Evolutionary conservation across 2,888 invertebrate species (phyloP).

Genomic region (Agonum fuliginosum): DNA sequence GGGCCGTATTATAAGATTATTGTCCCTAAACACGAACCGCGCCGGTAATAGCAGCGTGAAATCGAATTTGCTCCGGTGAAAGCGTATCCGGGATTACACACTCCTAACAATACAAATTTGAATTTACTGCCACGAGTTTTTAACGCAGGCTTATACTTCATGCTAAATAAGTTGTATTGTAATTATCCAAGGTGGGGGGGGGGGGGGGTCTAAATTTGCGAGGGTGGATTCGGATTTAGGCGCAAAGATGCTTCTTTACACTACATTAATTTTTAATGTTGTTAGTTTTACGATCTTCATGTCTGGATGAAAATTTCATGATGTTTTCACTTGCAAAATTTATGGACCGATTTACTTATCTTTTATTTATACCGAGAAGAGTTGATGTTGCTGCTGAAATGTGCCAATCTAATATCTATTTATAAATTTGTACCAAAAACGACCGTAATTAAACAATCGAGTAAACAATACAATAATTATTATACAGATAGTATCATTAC

Average conservation of each 20-base stretch:
- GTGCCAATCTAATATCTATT: too few relatives aligned
- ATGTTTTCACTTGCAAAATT: constrained; percentile 2
- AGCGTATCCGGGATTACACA: constrained; percentile 16
- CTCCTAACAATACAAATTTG: constrained; percentile 30
- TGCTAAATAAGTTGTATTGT: constrained; percentile 9
- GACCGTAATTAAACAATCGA: too few relatives aligned
- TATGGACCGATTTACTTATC: neutral
- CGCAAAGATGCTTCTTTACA: constrained; percentile 13
- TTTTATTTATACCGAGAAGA: too few relatives aligned
- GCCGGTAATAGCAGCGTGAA: constrained; percentile 48
- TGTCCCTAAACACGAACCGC: constrained; percentile 42
- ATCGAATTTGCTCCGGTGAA: constrained; percentile 35
- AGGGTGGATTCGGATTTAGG: neutral
- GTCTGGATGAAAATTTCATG: constrained; percentile 16
- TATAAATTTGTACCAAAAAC: too few relatives aligned
- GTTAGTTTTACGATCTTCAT: neutral
- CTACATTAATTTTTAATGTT: constrained; percentile 34
- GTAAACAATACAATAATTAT: too few relatives aligned
- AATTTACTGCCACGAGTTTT: constrained; percentile 23
- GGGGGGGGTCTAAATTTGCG: neutral
- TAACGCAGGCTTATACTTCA: neutral
- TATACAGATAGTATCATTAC: too few relatives aligned
- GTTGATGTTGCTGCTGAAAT: too few relatives aligned
- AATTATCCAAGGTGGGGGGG: constrained; percentile 6
- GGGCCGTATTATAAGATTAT: constrained; percentile 45